A percentile compares a stretch with the other conserved stretches of the same genome.
phyloP scores from a whole-genome alignment of 1,140 invertebrate species.

The Harpegnathos saltator region DNA sequence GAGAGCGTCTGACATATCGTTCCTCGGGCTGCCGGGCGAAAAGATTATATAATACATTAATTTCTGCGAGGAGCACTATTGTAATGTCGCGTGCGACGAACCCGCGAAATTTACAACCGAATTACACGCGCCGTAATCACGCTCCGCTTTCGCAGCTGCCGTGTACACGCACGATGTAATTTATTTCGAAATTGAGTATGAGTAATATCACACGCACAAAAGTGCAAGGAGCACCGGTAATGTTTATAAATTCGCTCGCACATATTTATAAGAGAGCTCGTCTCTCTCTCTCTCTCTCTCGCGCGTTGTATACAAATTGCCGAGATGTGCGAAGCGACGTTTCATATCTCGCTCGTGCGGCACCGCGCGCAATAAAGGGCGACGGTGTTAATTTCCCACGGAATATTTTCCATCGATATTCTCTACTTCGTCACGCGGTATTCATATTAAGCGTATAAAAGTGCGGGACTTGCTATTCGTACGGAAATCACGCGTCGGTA shows the following conservation, averaged over 20 bases:
- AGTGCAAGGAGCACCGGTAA: too few relatives aligned
- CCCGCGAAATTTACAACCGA: too few relatives aligned
- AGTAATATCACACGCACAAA: too few relatives aligned
- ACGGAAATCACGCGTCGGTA: not conserved
- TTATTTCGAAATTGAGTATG: not conserved
- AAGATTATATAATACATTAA: slow-evolving; percentile 17
- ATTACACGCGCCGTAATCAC: not conserved
- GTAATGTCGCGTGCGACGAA: too few relatives aligned
- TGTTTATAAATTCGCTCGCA: too few relatives aligned
- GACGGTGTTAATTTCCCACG: not conserved
- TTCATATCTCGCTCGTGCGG: not conserved
- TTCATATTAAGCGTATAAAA: not conserved
- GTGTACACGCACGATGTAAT: not conserved
- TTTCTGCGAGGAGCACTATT: too few relatives aligned
- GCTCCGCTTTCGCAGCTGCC: not conserved
- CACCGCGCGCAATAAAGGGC: not conserved
- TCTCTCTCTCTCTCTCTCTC: too few relatives aligned
- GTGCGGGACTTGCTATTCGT: not conserved
- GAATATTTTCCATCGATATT: slow-evolving; percentile 5
- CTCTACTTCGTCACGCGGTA: not conserved
- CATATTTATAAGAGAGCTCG: too few relatives aligned
- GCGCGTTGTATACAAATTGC: too few relatives aligned
- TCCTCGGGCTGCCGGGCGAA: slow-evolving; percentile 2
- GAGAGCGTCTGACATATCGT: slow-evolving; percentile 49
- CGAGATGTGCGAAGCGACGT: not conserved